These are phyloP conservation scores for Premnoplex brunnescens DNA, from an alignment of 2,797 vertebrate species.

Conservation along the genomic window DNA sequence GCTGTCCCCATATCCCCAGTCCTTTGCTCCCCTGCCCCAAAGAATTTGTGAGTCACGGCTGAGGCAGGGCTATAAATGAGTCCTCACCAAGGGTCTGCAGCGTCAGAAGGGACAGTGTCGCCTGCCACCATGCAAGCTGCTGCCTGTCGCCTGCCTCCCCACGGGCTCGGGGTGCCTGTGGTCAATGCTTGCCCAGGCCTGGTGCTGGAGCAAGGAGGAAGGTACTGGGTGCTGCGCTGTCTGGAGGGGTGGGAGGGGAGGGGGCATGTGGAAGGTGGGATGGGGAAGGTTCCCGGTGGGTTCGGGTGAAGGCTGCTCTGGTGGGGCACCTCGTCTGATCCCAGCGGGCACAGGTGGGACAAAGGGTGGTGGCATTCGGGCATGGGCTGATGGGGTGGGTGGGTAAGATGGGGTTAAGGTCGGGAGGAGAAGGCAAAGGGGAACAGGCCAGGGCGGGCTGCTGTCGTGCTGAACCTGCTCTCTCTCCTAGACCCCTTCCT, in stretches of 20 bases:
- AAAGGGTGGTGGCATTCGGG: neutral
- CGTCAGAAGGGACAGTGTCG: neutral
- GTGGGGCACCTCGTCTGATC: neutral
- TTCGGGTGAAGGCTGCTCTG: neutral
- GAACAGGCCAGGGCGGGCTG: rapidly evolving
- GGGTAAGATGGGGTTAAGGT: neutral
- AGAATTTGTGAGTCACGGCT: slow-evolving; percentile 44
- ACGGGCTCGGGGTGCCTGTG: neutral
- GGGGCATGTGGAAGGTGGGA: rapidly evolving
- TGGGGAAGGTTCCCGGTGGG: neutral
- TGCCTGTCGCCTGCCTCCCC: neutral
- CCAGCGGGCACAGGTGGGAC: rapidly evolving
- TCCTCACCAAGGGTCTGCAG: neutral
- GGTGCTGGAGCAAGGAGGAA: neutral
- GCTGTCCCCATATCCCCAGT: neutral
- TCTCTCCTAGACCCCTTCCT: slow-evolving; percentile 37
- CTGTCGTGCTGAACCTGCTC: rapidly evolving
- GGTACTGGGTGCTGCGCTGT: neutral
- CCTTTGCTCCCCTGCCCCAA: neutral
- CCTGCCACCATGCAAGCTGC: slow-evolving; percentile 15
- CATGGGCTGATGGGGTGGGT: neutral
- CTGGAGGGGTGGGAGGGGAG: too few relatives aligned
- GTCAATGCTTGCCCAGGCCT: neutral
- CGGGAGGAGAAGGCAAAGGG: neutral
- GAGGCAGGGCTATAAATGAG: slow-evolving; percentile 60